Evolutionary conservation across 2,888 invertebrate genomes (phyloP).

Genomic region (Microdon myrmicae): DNA sequence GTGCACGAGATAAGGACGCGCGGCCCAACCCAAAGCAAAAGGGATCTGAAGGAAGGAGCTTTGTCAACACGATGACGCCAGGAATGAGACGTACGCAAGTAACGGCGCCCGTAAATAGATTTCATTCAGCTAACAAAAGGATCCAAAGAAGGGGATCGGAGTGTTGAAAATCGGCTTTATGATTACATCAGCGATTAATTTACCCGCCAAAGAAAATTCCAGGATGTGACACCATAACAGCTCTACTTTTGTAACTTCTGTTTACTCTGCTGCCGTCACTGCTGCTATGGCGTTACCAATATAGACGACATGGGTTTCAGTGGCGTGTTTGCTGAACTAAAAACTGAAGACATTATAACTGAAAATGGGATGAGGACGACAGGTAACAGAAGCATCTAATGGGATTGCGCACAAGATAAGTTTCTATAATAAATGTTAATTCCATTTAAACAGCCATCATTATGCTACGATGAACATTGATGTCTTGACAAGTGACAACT

Average conservation of each 20-base stretch:
- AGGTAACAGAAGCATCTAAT: not conserved
- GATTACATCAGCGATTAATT: constrained; percentile 53
- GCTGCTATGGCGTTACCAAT: too few relatives aligned
- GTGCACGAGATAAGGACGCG: constrained; percentile 31
- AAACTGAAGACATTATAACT: not conserved
- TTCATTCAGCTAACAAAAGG: constrained; percentile 17
- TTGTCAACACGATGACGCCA: constrained; percentile 31
- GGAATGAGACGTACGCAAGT: constrained; percentile 34
- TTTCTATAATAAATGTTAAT: constrained; percentile 52
- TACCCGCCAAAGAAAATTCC: constrained; percentile 14
- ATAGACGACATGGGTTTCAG: too few relatives aligned
- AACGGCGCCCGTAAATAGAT: constrained; percentile 3
- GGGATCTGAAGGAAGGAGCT: constrained; percentile 22
- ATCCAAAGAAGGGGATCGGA: constrained; percentile 3
- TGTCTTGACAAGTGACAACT: constrained; percentile 49
- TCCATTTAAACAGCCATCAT: constrained; percentile 48
- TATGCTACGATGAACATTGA: constrained; percentile 33
- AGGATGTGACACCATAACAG: constrained; percentile 19
- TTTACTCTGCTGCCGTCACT: too few relatives aligned
- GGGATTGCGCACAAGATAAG: constrained; percentile 18
- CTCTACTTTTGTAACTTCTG: not conserved
- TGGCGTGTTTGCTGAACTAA: too few relatives aligned
- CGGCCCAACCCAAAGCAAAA: constrained; percentile 3
- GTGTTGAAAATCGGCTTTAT: constrained; percentile 42
- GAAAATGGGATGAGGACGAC: constrained; percentile 2